A percentile compares a stretch with the other conserved stretches of the same genome.
These are phyloP conservation scores for Sphinx pinastri DNA, from an alignment of 2,888 invertebrate species.

Conservation along the genomic window DNA sequence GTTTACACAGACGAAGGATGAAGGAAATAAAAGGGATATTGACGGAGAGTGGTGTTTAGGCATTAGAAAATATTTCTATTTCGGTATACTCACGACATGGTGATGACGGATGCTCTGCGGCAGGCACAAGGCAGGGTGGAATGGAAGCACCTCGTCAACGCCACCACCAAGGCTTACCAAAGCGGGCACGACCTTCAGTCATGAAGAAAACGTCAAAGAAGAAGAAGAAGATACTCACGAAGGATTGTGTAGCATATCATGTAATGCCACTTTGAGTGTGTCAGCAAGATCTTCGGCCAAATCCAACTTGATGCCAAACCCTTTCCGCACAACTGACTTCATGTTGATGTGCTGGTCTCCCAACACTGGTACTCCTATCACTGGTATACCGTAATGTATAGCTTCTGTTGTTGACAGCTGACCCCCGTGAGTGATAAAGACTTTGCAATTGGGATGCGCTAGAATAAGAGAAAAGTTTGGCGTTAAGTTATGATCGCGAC, in stretches of 20 bases:
- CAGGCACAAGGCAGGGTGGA: no score
- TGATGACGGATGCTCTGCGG: no score
- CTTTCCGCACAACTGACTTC: constrained; percentile 53
- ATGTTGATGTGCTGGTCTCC: constrained; percentile 67
- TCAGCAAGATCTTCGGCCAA: constrained; percentile 32
- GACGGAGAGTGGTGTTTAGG: no score
- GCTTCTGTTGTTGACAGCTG: constrained; percentile 67
- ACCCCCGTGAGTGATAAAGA: constrained; percentile 72
- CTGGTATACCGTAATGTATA: constrained; percentile 66
- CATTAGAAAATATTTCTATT: no score
- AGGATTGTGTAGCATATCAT: constrained; percentile 17
- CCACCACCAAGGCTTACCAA: no score
- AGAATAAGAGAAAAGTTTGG: constrained; percentile 30
- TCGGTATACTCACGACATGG: no score
- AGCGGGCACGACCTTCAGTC: no score
- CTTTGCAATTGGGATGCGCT: constrained; percentile 62
- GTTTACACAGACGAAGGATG: no score
- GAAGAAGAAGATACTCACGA: constrained; percentile 17
- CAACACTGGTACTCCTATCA: constrained; percentile 63
- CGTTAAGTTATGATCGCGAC: background rate
- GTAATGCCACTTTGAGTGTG: background rate
- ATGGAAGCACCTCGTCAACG: no score
- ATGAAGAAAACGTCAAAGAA: no score
- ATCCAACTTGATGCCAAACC: constrained; percentile 55
- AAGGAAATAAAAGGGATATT: no score